Conservation (phyloP, 2,113 vertebrate species). For the Lates calcarifer region DNA sequence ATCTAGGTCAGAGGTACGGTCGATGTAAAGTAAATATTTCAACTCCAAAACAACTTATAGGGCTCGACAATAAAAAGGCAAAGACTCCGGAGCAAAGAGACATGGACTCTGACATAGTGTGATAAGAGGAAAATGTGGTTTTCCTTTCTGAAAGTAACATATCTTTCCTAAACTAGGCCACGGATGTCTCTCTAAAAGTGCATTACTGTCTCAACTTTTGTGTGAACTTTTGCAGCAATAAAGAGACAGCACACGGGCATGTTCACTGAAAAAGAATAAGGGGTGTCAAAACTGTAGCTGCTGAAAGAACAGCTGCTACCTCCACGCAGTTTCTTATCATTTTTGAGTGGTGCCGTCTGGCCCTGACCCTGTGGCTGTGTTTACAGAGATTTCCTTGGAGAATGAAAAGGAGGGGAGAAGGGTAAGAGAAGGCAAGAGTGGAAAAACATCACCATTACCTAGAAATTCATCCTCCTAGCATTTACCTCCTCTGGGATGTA, state of each 20-base stretch:
- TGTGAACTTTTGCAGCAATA: neutral
- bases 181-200: neutral
- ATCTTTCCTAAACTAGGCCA: slow-evolving; percentile 4
- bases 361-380: slow-evolving; percentile 58
- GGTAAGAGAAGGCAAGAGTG: neutral
- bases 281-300: slow-evolving; percentile 9
- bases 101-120: slow-evolving; percentile 35
- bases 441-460: slow-evolving; percentile 44
- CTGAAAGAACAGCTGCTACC: slow-evolving; percentile 42
- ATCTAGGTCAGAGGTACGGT: slow-evolving; percentile 65
- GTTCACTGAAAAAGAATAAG: neutral
- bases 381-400: slow-evolving; percentile 61
- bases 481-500: slow-evolving; percentile 39
- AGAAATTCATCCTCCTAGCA: slow-evolving; percentile 45
- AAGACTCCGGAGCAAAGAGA: neutral
- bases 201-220: neutral
- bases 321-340: slow-evolving; percentile 58
- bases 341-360: neutral
- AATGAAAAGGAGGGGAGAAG: neutral
- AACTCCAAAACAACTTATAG: slow-evolving; percentile 46
- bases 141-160: neutral
- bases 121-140: slow-evolving; percentile 34
- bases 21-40: slow-evolving; percentile 62
- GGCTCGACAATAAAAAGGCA: slow-evolving; percentile 4
- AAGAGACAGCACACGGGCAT: neutral